phyloP scores from a whole-genome alignment of 2,888 invertebrate genomes.

The Scaptomyza reducta region DNA sequence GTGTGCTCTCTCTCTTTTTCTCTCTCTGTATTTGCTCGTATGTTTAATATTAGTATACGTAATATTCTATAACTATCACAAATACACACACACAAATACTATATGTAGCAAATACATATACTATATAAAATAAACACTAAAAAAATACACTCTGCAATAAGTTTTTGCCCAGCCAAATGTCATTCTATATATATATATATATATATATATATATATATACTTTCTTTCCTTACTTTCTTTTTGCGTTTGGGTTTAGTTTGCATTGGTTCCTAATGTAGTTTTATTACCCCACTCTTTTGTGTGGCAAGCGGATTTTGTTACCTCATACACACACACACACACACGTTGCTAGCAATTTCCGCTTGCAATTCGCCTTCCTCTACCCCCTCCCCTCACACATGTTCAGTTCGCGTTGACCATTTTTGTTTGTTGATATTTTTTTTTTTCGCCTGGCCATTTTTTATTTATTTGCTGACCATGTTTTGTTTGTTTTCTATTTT shows the following conservation, averaged over 20 bases:
- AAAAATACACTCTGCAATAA: constrained; percentile 55
- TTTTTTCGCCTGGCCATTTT: constrained; percentile 29
- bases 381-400: background rate
- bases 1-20: constrained; percentile 28
- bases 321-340: constrained; percentile 30
- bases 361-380: constrained; percentile 56
- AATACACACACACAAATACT: constrained; percentile 5
- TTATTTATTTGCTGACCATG: constrained; percentile 59
- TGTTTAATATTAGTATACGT: constrained; percentile 17
- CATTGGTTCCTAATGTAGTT: constrained; percentile 47
- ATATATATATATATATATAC: background rate
- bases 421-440: constrained; percentile 16
- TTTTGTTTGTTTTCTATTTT: constrained; percentile 67
- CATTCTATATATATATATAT: constrained; percentile 9
- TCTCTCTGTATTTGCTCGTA: constrained; percentile 30
- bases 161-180: constrained; percentile 54
- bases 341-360: constrained; percentile 64
- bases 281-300: constrained; percentile 17
- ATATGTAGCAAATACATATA: constrained; percentile 16
- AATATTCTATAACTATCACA: constrained; percentile 37
- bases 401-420: constrained; percentile 6
- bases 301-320: constrained; percentile 37
- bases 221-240: constrained; percentile 7
- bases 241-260: constrained; percentile 44
- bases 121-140: constrained; percentile 16